Evolutionary conservation across 2,888 invertebrate genomes (phyloP), one percentile per base, ranked within the genome.

Genomic region (Notodonta dromedarius): DNA sequence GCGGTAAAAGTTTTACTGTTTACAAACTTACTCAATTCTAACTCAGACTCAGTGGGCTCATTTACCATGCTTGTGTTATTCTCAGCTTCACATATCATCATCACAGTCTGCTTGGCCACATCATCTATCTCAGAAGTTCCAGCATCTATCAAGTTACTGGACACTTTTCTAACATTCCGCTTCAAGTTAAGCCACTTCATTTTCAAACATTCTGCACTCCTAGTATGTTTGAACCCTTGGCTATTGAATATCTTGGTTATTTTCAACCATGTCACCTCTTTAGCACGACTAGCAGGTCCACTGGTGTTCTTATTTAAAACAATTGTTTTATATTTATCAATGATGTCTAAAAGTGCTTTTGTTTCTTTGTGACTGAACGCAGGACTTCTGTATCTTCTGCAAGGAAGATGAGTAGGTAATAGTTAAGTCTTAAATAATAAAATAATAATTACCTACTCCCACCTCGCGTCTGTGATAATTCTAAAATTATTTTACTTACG

Each of bases 131-230:
- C 82, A 62, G 65, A 69, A 50, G 79, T 64, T 54, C 77, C 77
- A 0, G 72, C 63, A 62, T 87, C 83, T 56, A 85, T 71, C 62
- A 87, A 60, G 70, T 87, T 88, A 61, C 85, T 85, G 9, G 87
- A 76, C 2, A 80, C 32, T 63, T 80, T 88, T 48, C 83, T 82
- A 9, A 84, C 85, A 32, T 76, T 75, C 53, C 78, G 86, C 61
- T 91, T 91, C 44, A 93, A 72, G 67, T 93, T 93, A 5, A 87
- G 87, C 90, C 90, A 92, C 74, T 91, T 93, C 2, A 73, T 84
- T 74, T 84, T 91, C 57, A 92, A 76, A 46, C 75, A 78, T 50
- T 90, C 88, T 14, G 71, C 62, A 64, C 71, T 84, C 62, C 92
- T 84, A 1, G 74, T 69, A 63, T 83, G 67, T 51, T 71, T 77